These are phyloP conservation scores for Rhysida immarginata DNA, from an alignment of 1,140 invertebrate genomes.

Conservation along the genomic window DNA sequence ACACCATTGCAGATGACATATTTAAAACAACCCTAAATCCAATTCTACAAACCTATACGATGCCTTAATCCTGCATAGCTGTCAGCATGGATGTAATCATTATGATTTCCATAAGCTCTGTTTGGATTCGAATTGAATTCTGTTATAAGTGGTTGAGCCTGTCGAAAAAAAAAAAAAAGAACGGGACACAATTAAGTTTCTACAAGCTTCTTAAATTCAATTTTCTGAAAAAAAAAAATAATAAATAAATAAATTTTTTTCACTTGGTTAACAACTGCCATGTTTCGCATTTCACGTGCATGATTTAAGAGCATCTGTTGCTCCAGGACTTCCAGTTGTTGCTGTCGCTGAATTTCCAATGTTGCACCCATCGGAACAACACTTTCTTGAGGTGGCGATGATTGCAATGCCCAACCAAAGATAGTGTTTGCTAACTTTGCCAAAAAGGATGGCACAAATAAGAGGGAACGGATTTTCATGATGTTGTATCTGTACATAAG, in stretches of 20 bases:
- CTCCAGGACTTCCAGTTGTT: constrained; percentile 36
- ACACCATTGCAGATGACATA: no score
- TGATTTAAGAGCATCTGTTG: constrained; percentile 33
- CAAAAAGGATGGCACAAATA: constrained; percentile 31
- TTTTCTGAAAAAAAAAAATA: neutral
- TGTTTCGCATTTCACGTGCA: constrained; percentile 21
- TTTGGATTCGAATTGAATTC: no score
- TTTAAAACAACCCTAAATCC: no score
- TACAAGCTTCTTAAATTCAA: no score
- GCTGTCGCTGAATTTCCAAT: constrained; percentile 36
- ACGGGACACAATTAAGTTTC: no score
- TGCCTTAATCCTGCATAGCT: neutral
- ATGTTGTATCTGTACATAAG: constrained; percentile 35
- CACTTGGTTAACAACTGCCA: neutral
- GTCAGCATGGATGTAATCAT: neutral
- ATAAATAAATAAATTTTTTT: neutral
- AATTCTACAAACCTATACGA: no score
- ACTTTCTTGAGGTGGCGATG: constrained; percentile 28
- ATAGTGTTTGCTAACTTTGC: constrained; percentile 25
- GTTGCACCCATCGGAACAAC: constrained; percentile 35
- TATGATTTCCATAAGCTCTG: neutral
- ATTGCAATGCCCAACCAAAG: constrained; percentile 32
- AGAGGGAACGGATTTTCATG: constrained; percentile 27
- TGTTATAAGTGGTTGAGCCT: no score
- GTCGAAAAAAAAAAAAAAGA: no score